Percentiles rank a stretch among this genome's conserved stretches.
Evolutionary conservation across 2,888 invertebrate genomes (phyloP).

Genomic region (Cylindroiulus punctatus): DNA sequence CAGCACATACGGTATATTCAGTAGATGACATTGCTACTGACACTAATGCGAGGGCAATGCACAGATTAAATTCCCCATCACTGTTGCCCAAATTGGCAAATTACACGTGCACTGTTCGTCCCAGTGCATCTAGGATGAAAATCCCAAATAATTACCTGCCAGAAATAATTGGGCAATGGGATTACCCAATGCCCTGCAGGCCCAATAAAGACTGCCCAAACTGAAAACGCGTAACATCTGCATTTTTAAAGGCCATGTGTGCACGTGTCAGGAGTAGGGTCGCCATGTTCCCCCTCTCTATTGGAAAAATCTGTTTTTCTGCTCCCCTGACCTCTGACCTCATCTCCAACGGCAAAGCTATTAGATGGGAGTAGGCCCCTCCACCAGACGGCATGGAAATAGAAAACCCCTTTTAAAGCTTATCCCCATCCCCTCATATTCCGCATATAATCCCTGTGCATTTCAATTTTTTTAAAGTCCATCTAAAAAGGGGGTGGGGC

Average conservation of each 20-base stretch:
- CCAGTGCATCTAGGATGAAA: not conserved
- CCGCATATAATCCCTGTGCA: not conserved
- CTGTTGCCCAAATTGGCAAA: too few species aligned
- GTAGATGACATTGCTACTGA: too few species aligned
- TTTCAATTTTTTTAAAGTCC: not conserved
- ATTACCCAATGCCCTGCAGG: not conserved
- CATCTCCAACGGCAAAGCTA: constrained; percentile 40
- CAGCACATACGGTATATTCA: too few species aligned
- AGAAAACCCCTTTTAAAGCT: constrained; percentile 33
- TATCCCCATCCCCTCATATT: constrained; percentile 16
- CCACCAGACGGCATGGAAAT: constrained; percentile 13
- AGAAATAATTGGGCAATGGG: constrained; percentile 1
- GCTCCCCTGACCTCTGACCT: not conserved
- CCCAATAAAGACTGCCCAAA: not conserved
- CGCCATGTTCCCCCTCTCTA: not conserved
- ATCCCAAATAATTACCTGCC: not conserved
- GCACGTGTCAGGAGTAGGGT: constrained; percentile 14
- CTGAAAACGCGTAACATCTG: not conserved
- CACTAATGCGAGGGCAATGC: too few species aligned
- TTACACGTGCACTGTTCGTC: not conserved
- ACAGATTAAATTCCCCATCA: too few species aligned
- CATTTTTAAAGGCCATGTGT: constrained; percentile 33
- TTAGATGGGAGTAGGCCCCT: not conserved
- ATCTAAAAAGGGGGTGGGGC: not conserved
- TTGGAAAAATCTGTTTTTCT: constrained; percentile 29